phyloP scores from a whole-genome alignment of 2,113 vertebrate genomes.

The Colistium nudipinnis region DNA sequence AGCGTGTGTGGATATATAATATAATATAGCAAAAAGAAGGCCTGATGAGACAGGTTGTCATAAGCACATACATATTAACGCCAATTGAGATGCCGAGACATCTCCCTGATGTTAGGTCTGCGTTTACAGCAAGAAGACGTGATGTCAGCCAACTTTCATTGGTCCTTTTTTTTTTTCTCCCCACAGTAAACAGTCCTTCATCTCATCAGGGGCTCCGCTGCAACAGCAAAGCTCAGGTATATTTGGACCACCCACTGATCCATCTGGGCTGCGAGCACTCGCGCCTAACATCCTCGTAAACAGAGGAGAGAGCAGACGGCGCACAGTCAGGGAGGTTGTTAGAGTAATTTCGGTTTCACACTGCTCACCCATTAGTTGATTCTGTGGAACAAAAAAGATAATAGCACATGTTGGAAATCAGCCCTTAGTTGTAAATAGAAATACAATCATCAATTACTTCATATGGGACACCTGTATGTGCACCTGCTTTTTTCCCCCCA shows the following conservation, averaged over 20 bases:
- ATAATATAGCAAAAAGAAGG: neutral
- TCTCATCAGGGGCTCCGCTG: slow-evolving; percentile 26
- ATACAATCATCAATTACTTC: neutral
- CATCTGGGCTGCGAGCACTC: slow-evolving; percentile 27
- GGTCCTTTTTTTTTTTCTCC: slow-evolving; percentile 3
- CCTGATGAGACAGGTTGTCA: neutral
- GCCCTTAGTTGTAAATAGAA: neutral
- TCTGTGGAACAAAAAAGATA: neutral
- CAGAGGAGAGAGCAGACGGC: slow-evolving; percentile 13
- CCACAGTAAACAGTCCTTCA: slow-evolving; percentile 40
- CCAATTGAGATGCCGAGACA: slow-evolving; percentile 4
- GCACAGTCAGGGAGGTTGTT: neutral
- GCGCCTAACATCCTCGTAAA: slow-evolving; percentile 12
- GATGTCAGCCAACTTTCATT: slow-evolving; percentile 28
- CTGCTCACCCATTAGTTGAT: neutral
- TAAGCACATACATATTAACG: neutral
- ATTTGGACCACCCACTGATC: slow-evolving; percentile 48
- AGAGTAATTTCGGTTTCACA: neutral
- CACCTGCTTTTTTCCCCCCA: neutral
- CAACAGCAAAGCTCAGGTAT: slow-evolving; percentile 32
- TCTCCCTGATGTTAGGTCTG: neutral
- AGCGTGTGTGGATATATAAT: neutral
- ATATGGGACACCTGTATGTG: neutral
- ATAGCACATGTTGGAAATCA: neutral
- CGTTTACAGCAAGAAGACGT: slow-evolving; percentile 11